phyloP scores from a whole-genome alignment of 23 tunicate species.

The Ascidia mentula region DNA sequence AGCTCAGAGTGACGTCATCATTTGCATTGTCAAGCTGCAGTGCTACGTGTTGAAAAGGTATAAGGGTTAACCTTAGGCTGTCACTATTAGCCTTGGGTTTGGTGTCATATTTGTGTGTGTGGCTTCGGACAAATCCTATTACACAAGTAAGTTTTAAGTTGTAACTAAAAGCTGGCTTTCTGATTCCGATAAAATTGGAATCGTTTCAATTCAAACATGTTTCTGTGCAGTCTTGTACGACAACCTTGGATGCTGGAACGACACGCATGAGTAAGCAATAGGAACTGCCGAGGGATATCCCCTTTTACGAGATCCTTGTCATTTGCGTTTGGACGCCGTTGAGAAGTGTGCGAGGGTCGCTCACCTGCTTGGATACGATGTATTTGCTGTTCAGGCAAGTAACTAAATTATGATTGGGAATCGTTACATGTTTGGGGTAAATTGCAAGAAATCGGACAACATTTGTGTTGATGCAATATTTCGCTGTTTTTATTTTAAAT shows the following conservation, averaged over 20 bases:
- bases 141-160: neutral
- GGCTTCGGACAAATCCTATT: neutral
- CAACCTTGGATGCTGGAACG: neutral
- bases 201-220: too few relatives aligned
- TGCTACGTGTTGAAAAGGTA: too few relatives aligned
- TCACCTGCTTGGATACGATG: neutral
- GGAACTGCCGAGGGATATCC: neutral
- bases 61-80: too few relatives aligned
- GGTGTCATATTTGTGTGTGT: neutral
- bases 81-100: neutral
- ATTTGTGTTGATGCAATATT: too few relatives aligned
- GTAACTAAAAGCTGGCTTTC: too few relatives aligned
- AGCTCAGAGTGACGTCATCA: too few relatives aligned
- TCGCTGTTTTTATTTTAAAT: too few relatives aligned
- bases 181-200: too few relatives aligned
- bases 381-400: constrained; percentile 3
- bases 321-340: neutral
- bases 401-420: too few relatives aligned
- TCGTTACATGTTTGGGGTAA: too few relatives aligned
- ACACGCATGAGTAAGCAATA: neutral
- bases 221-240: neutral
- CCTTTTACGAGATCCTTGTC: neutral
- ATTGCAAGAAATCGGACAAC: too few relatives aligned
- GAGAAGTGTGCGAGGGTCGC: constrained; percentile 4
- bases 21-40: too few relatives aligned